A percentile compares a stretch with the other conserved stretches of the same genome.
These are phyloP conservation scores for Pogona vitticeps DNA, from an alignment of 2,113 vertebrate genomes.

Conservation along the genomic window DNA sequence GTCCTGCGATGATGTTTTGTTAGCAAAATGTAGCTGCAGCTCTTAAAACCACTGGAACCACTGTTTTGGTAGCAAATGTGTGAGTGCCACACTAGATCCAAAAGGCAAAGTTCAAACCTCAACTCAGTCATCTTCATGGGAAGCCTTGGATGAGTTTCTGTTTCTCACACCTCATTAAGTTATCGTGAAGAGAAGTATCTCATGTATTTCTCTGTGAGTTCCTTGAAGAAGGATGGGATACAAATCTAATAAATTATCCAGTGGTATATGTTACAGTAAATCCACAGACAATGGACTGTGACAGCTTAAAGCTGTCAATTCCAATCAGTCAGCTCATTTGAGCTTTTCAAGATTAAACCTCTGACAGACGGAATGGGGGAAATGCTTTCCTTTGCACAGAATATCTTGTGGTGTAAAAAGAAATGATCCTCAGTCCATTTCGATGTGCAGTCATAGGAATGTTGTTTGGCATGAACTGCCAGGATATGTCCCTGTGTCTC, in stretches of 20 bases:
- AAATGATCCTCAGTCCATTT: background rate
- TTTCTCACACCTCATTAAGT: background rate
- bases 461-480: background rate
- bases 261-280: background rate
- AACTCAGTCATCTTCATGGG: background rate
- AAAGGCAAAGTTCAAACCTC: background rate
- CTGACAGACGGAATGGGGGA: background rate
- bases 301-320: background rate
- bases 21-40: background rate
- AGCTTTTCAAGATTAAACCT: background rate
- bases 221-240: background rate
- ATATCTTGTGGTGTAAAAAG: background rate
- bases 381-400: background rate
- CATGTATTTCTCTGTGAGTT: background rate
- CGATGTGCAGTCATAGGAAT: background rate
- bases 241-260: background rate
- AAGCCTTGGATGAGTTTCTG: too few relatives aligned
- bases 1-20: background rate
- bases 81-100: background rate
- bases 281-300: background rate
- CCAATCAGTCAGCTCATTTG: background rate
- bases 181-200: background rate
- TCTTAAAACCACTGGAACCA: background rate
- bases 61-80: background rate
- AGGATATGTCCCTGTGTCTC: background rate